Percentiles rank a stretch among this genome's conserved stretches.
These are phyloP conservation scores for Delphinus delphis DNA, from an alignment of 2,113 vertebrate genomes.

Conservation along the genomic window DNA sequence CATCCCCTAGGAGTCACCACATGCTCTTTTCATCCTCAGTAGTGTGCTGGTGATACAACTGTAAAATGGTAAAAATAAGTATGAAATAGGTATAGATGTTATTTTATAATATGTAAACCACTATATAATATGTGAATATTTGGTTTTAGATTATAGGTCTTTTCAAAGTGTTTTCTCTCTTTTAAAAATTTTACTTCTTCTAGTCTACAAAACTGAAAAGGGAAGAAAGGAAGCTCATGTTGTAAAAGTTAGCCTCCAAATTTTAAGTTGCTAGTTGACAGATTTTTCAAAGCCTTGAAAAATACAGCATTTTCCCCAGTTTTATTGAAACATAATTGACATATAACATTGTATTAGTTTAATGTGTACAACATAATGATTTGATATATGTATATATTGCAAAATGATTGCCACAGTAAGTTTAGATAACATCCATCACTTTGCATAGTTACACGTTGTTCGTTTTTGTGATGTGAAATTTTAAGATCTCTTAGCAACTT, in stretches of 20 bases:
- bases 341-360: not conserved
- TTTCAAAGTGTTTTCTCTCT: not conserved
- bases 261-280: conserved; percentile 21
- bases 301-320: not conserved
- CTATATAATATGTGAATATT: not conserved
- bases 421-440: not conserved
- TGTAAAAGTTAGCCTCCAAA: not conserved
- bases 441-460: not conserved
- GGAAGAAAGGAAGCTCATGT: not conserved
- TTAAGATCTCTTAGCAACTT: not conserved
- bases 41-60: not conserved
- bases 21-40: not conserved
- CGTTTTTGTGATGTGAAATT: not conserved
- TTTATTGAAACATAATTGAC: not conserved
- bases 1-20: not conserved
- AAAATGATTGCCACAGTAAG: not conserved
- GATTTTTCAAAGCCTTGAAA: conserved; percentile 37
- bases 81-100: not conserved
- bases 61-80: not conserved
- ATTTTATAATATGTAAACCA: not conserved
- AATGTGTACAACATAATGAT: not conserved
- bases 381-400: not conserved
- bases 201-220: not conserved
- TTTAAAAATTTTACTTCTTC: not conserved
- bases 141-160: not conserved